phyloP scores from a whole-genome alignment of 1,140 invertebrate species.

The Drosophila punjabiensis region DNA sequence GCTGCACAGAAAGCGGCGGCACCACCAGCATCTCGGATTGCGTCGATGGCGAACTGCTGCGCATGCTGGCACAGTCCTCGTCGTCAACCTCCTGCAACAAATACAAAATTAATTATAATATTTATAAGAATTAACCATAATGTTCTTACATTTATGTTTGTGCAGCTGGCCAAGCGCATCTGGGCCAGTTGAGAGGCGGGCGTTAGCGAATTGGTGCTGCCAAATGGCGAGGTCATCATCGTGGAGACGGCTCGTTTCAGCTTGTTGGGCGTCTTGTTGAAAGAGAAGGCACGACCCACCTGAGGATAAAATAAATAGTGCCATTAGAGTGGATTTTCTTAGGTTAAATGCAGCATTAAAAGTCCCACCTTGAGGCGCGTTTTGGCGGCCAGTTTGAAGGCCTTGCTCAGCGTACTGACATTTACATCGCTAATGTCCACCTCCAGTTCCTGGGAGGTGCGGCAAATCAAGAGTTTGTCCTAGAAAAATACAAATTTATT shows the following conservation, averaged over 20 bases:
- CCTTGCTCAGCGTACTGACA: slow-evolving; percentile 93
- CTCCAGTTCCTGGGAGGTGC: slow-evolving; percentile 92
- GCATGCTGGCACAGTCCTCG: slow-evolving; percentile 86
- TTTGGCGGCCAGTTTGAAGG: slow-evolving; percentile 93
- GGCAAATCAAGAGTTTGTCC: slow-evolving; percentile 86
- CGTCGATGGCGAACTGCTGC: slow-evolving; percentile 87
- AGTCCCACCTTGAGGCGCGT: slow-evolving; percentile 91
- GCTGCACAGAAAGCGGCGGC: slow-evolving; percentile 92
- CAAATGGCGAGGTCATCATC: slow-evolving; percentile 96
- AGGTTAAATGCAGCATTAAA: too few relatives aligned
- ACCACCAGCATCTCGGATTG: slow-evolving; percentile 89
- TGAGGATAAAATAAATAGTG: slow-evolving; percentile 41
- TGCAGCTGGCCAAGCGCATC: slow-evolving; percentile 93
- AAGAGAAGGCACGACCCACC: slow-evolving; percentile 96
- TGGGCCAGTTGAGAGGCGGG: slow-evolving; percentile 91
- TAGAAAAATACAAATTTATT: slow-evolving; percentile 29
- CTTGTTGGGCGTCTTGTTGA: slow-evolving; percentile 97
- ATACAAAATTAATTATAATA: slow-evolving; percentile 37
- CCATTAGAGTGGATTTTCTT: not conserved
- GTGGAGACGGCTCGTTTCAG: slow-evolving; percentile 96
- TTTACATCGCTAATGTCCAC: slow-evolving; percentile 94
- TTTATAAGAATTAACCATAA: slow-evolving; percentile 43
- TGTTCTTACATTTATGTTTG: slow-evolving; percentile 91
- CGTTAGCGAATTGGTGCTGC: slow-evolving; percentile 91
- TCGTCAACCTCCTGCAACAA: slow-evolving; percentile 88